Conservation (phyloP, 2,797 vertebrate genomes). For the Sebastes itinus region DNA sequence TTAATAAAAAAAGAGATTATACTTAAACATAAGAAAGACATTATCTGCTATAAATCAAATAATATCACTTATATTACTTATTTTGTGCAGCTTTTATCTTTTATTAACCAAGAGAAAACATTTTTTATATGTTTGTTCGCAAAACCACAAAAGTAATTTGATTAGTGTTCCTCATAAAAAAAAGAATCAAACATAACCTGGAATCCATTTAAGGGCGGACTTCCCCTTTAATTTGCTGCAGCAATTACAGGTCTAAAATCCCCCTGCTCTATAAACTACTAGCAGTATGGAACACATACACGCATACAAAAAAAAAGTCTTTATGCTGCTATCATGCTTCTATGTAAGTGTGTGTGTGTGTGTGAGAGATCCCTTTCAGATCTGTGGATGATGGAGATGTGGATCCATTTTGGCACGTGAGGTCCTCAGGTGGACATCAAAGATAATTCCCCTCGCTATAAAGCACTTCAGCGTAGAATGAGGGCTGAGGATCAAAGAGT, state of each 20-base stretch:
- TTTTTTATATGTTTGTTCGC: not conserved
- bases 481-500: constrained; percentile 70
- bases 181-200: not conserved
- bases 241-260: constrained; percentile 8
- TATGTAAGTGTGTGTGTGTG: not conserved
- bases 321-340: not conserved
- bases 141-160: not conserved
- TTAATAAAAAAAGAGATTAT: not conserved
- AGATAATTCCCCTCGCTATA: constrained; percentile 49
- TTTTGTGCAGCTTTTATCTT: not conserved
- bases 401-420: constrained; percentile 31
- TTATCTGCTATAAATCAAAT: not conserved
- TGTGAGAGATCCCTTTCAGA: not conserved
- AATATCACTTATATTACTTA: no score
- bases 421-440: constrained; percentile 67
- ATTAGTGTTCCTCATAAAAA: not conserved
- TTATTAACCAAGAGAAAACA: not conserved
- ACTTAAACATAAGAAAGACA: not conserved
- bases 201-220: not conserved
- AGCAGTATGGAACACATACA: not conserved
- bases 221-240: constrained; percentile 22
- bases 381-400: constrained; percentile 10
- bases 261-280: not conserved
- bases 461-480: constrained; percentile 53
- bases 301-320: not conserved